A percentile compares a stretch with the other conserved stretches of the same genome.
These are phyloP conservation scores for Catocala sponsa DNA, from an alignment of 2,888 invertebrate genomes.

Conservation along the genomic window DNA sequence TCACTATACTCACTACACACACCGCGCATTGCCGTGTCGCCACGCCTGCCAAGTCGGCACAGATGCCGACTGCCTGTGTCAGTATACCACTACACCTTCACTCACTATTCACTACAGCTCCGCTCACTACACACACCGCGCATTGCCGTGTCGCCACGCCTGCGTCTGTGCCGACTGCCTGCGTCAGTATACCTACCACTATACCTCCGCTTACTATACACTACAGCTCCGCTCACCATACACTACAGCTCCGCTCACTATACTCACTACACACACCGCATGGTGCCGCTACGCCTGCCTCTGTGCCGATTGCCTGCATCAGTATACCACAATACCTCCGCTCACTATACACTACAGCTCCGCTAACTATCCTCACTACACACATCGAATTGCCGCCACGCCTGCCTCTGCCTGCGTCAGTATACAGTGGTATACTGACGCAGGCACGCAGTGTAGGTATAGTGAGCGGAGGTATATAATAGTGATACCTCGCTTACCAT, in stretches of 20 bases:
- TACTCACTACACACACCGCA: neutral
- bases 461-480: too few relatives aligned
- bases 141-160: slow-evolving; percentile 89
- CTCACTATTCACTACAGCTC: neutral
- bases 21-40: neutral
- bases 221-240: neutral
- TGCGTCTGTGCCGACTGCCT: slow-evolving; percentile 95
- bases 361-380: neutral
- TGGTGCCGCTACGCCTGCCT: slow-evolving; percentile 1
- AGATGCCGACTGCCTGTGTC: neutral
- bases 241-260: neutral
- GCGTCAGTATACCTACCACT: slow-evolving; percentile 71
- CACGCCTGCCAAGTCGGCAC: slow-evolving; percentile 2
- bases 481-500: too few relatives aligned
- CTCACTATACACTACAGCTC: too few relatives aligned
- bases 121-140: neutral
- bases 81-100: neutral
- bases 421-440: too few relatives aligned
- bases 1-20: neutral
- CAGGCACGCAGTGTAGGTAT: too few relatives aligned
- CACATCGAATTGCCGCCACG: slow-evolving; percentile 90
- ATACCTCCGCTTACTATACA: neutral
- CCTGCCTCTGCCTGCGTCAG: slow-evolving; percentile 89
- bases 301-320: neutral
- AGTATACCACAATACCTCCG: neutral